Evolutionary conservation across 2,797 vertebrate genomes (phyloP), one percentile per base, ranked within the genome.

Genomic region (Argentina silus): DNA sequence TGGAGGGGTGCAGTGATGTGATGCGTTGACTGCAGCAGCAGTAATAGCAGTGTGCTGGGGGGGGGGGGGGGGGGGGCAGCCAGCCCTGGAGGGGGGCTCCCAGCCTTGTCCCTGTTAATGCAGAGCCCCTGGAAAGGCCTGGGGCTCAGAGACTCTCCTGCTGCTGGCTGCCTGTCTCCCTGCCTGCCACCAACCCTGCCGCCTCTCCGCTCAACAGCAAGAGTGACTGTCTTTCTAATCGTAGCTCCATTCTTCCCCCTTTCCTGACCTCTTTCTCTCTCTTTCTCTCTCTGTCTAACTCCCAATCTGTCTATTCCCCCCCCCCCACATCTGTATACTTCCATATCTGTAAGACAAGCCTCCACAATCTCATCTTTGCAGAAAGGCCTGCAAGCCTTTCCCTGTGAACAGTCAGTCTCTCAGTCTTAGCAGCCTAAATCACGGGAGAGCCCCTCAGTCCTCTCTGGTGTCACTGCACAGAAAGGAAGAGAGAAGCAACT

Each of bases 51-150:
- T 62, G 36, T n/a, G n/a, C n/a, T n/a, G n/a, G n/a, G n/a, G n/a
- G n/a, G n/a, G n/a, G n/a, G n/a, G n/a, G n/a, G n/a, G 65, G 65
- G 56, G 45, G 45, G 14, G 7, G n/a, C 50, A n/a, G n/a, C 66
- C 59, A 71, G 51, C 51, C 69, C 84, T 80, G 19, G 11, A 74
- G 79, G 84, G 70, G 48, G 36, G 73, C 85, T 84, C 21, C 72
- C 21, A 76, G 86, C 63, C 70, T 66, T 80, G 78, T 82, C 77
- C 78, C 80, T 85, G 83, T 84, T 85, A 86, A 78, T 85, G 80
- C 78, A 81, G 65, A 2, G 67, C 85, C 80, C 53, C 57, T 73
- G 66, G 80, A 78, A 62, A 79, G 69, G 79, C 83, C 82, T 12
- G 63, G 9, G 79, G 85, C 85, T 79, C 61, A 57, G 56, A 55